phyloP scores from a whole-genome alignment of 2,797 vertebrate species.

The Xenopus petersii region DNA sequence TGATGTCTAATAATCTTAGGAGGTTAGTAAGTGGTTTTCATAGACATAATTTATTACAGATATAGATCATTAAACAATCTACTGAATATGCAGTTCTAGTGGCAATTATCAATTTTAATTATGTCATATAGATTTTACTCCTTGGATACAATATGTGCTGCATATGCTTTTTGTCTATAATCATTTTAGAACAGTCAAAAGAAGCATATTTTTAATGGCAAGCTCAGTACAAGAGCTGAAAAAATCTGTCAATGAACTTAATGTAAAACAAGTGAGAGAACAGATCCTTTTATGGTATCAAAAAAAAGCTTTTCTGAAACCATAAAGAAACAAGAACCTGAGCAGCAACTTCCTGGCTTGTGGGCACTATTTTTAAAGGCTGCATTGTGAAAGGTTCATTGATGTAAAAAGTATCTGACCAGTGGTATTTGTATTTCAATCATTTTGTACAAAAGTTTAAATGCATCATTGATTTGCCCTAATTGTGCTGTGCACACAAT shows the following conservation, averaged over 20 bases:
- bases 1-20: slow-evolving; percentile 27
- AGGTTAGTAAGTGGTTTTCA: slow-evolving; percentile 10
- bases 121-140: neutral
- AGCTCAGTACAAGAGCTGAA: neutral
- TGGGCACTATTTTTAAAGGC: no score
- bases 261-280: neutral
- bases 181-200: neutral
- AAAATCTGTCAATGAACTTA: neutral
- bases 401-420: no score
- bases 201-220: neutral
- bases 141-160: neutral
- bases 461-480: no score
- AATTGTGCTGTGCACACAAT: no score
- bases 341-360: no score
- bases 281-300: neutral
- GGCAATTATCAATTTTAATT: neutral
- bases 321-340: no score
- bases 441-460: no score
- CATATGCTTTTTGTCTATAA: neutral
- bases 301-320: no score
- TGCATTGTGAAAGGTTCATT: no score
- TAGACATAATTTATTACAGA: slow-evolving; percentile 33
- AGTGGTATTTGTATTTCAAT: no score
- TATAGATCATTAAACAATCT: slow-evolving; percentile 32
- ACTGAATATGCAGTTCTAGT: slow-evolving; percentile 7